phyloP scores from a whole-genome alignment of 2,113 vertebrate genomes.

The Ptilonorhynchus violaceus region DNA sequence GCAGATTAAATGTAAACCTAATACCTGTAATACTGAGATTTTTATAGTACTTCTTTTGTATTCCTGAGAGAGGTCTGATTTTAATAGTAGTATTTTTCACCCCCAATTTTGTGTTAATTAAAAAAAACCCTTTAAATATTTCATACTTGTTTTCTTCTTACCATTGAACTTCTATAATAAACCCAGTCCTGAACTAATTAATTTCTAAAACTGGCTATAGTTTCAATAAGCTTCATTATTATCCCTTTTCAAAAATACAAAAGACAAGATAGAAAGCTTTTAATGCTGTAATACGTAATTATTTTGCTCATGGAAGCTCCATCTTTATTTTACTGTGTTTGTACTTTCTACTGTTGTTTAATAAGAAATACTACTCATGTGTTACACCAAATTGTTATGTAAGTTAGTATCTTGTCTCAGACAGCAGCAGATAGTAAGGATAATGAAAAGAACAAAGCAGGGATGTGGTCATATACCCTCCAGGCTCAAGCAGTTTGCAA shows the following conservation, averaged over 20 bases:
- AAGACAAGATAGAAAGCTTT: background rate
- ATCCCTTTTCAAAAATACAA: background rate
- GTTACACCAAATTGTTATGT: background rate
- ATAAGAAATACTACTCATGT: background rate
- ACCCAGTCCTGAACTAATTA: background rate
- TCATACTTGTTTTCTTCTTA: background rate
- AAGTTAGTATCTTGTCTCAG: background rate
- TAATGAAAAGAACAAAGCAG: background rate
- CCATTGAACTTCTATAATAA: background rate
- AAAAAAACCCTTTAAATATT: background rate
- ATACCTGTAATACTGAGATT: background rate
- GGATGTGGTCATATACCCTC: background rate
- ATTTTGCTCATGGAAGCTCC: background rate
- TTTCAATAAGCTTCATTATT: background rate
- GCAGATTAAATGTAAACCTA: background rate
- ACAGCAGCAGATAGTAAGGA: background rate
- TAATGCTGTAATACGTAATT: background rate
- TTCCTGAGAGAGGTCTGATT: background rate
- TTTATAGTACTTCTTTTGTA: background rate
- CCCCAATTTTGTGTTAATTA: rapidly evolving
- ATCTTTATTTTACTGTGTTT: background rate
- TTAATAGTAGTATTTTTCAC: background rate
- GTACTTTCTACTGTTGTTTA: background rate
- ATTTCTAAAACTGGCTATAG: background rate
- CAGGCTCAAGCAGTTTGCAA: background rate